phyloP scores from a whole-genome alignment of 2,113 vertebrate species.

The Laticauda colubrina region DNA sequence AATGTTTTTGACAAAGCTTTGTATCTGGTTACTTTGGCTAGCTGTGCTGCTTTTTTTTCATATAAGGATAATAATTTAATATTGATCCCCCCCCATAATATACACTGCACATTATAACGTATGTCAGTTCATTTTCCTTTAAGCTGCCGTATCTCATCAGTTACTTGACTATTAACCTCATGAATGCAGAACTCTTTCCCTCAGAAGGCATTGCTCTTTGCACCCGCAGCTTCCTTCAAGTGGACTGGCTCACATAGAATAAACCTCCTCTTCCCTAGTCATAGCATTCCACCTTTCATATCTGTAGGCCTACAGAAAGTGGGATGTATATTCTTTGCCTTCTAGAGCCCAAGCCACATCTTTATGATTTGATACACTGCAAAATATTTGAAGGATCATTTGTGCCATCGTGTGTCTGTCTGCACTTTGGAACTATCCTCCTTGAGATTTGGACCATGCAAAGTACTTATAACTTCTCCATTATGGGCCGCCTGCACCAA shows the following conservation, averaged over 20 bases:
- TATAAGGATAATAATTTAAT: slow-evolving; percentile 7
- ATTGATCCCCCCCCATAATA: neutral
- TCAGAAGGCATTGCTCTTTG: neutral
- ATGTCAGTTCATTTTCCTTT: neutral
- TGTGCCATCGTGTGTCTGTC: slow-evolving; percentile 18
- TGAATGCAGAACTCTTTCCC: neutral
- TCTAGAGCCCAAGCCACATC: neutral
- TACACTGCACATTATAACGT: neutral
- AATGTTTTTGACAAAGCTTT: neutral
- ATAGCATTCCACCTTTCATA: accelerated
- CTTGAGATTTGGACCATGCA: neutral
- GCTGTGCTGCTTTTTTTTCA: slow-evolving; percentile 40
- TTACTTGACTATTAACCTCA: slow-evolving; percentile 29
- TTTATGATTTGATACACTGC: slow-evolving; percentile 15
- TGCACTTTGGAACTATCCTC: neutral
- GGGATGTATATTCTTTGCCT: neutral
- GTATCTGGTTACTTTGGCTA: slow-evolving; percentile 17
- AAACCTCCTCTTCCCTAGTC: neutral
- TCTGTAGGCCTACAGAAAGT: neutral
- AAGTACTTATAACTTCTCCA: neutral
- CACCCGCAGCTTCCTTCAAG: slow-evolving; percentile 3
- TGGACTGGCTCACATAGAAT: neutral
- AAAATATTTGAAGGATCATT: slow-evolving; percentile 21
- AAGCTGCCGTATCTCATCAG: slow-evolving; percentile 20
- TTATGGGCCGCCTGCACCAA: neutral